Percentiles rank a stretch among this genome's conserved stretches.
These are phyloP conservation scores for Seriola quinqueradiata DNA, from an alignment of 2,113 vertebrate species.

Conservation along the genomic window DNA sequence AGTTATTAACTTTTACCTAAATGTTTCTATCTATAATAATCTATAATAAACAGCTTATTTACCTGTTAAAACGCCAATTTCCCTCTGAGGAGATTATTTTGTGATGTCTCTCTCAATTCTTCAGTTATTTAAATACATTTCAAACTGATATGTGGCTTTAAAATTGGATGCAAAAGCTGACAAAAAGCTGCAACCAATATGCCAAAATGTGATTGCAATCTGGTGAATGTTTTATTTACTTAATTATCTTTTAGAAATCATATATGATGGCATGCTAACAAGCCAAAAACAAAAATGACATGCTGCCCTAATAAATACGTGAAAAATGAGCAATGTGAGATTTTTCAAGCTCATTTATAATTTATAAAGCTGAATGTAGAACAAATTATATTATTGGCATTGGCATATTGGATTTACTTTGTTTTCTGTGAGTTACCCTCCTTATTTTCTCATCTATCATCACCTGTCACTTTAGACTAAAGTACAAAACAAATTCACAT, in stretches of 20 bases:
- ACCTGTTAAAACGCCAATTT: neutral
- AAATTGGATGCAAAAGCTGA: neutral
- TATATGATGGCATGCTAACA: neutral
- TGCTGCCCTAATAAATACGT: neutral
- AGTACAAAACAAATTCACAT: neutral
- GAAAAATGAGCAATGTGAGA: neutral
- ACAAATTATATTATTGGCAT: neutral
- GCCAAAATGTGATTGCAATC: too few species aligned
- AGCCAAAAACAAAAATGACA: neutral
- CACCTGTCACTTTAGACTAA: neutral
- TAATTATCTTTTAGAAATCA: neutral
- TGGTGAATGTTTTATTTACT: too few species aligned
- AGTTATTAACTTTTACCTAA: too few species aligned
- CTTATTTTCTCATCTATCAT: neutral
- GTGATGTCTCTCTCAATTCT: conserved; percentile 1
- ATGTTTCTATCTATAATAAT: too few species aligned
- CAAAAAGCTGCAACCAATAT: too few species aligned
- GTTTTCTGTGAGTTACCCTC: neutral
- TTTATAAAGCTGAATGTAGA: neutral
- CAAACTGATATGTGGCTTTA: neutral
- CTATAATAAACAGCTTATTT: neutral
- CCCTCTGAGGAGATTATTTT: too few species aligned
- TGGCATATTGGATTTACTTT: neutral
- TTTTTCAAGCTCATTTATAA: neutral
- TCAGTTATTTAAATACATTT: neutral